A percentile compares a stretch with the other conserved stretches of the same genome.
Evolutionary conservation across 2,888 invertebrate genomes (phyloP).

Genomic region (Ceramica pisi): DNA sequence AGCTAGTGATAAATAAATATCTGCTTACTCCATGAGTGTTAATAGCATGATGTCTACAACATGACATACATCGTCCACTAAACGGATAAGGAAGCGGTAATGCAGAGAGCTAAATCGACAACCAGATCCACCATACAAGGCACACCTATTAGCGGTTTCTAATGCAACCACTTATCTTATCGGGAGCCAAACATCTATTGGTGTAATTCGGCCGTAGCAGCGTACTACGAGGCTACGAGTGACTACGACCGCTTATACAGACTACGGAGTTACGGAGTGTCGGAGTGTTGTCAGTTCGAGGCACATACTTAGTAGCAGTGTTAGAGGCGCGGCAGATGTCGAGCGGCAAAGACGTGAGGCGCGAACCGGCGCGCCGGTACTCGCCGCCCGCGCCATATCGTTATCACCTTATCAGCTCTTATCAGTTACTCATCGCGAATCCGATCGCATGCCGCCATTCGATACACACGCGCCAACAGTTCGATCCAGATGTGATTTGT

Average conservation of each 20-base stretch:
- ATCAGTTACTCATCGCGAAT: constrained; percentile 88
- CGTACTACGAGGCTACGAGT: constrained; percentile 28
- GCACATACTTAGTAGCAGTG: constrained; percentile 2
- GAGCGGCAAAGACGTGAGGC: constrained; percentile 78
- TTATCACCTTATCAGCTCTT: constrained; percentile 87
- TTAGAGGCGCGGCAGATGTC: constrained; percentile 84
- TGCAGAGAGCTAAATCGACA: neutral
- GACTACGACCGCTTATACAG: constrained; percentile 26
- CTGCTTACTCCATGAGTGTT: neutral
- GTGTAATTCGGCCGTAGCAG: constrained; percentile 44
- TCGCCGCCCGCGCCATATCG: constrained; percentile 78
- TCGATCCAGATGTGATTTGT: constrained; percentile 73
- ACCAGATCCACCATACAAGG: constrained; percentile 19
- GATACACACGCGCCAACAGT: constrained; percentile 79
- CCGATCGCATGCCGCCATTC: constrained; percentile 78
- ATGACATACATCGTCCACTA: neutral
- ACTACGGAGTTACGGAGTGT: constrained; percentile 15
- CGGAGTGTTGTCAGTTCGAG: constrained; percentile 41
- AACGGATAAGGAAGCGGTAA: constrained; percentile 19
- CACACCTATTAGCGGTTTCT: constrained; percentile 38
- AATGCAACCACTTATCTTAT: constrained; percentile 51
- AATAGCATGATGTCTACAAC: neutral
- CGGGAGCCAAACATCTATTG: constrained; percentile 58
- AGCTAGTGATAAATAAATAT: too few relatives aligned
- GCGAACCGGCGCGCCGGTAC: constrained; percentile 73